Evolutionary conservation across 2,888 invertebrate species (phyloP).

Genomic region (Dynastes grantii): DNA sequence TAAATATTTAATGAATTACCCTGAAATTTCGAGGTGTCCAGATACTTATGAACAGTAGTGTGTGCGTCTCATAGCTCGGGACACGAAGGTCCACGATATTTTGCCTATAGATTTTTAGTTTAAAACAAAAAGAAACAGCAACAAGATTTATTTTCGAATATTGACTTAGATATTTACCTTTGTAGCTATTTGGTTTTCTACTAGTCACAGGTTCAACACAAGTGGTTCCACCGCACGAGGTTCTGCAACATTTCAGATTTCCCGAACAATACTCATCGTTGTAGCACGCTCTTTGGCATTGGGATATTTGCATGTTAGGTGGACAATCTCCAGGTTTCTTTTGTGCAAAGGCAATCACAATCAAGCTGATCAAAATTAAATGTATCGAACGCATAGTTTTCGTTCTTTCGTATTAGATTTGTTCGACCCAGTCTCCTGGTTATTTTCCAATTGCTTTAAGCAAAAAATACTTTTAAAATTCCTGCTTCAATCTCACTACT

Average conservation of each 20-base stretch:
- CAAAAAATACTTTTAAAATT: too few relatives aligned
- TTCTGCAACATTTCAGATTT: constrained; percentile 67
- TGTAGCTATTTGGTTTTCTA: constrained; percentile 55
- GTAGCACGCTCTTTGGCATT: constrained; percentile 64
- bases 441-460: too few relatives aligned
- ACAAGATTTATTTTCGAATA: neutral
- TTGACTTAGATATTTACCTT: constrained; percentile 50
- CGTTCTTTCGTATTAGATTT: neutral
- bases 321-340: constrained; percentile 68
- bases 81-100: too few relatives aligned
- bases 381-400: constrained; percentile 47
- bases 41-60: too few relatives aligned
- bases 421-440: too few relatives aligned
- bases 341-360: constrained; percentile 14
- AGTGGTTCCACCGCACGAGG: constrained; percentile 66
- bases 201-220: constrained; percentile 67
- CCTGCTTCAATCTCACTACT: neutral
- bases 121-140: neutral
- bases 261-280: constrained; percentile 65
- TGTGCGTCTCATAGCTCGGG: too few relatives aligned
- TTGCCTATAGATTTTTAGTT: neutral
- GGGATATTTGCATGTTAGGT: constrained; percentile 64
- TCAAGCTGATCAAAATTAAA: constrained; percentile 46
- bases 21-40: too few relatives aligned
- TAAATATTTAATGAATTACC: too few relatives aligned